Evolutionary conservation across 2,888 invertebrate genomes (phyloP).

Genomic region (Drosophila demipolita): DNA sequence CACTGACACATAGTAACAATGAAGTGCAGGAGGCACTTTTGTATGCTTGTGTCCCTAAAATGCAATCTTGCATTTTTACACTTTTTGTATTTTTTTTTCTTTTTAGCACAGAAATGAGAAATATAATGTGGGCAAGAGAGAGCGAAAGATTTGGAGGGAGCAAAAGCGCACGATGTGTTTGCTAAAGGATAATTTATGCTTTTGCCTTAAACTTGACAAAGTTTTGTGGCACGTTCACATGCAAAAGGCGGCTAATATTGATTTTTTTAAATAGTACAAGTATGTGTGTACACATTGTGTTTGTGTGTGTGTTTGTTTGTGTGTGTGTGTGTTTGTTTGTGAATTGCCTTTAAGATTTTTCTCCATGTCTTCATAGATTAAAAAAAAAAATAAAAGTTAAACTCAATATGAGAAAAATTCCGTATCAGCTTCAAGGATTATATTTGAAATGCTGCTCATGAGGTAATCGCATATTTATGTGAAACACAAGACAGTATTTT

Average conservation of each 20-base stretch:
- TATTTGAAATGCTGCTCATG: conserved; percentile 20
- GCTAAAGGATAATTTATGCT: conserved; percentile 62
- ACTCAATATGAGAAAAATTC: neutral
- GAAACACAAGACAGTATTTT: neutral
- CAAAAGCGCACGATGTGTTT: conserved; percentile 17
- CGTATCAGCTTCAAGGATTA: conserved; percentile 10
- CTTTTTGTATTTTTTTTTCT: neutral
- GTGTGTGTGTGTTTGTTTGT: conserved; percentile 28
- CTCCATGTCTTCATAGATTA: conserved; percentile 2
- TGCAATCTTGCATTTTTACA: neutral
- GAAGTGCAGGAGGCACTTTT: neutral
- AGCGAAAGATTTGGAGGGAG: neutral
- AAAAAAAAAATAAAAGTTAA: conserved; percentile 11
- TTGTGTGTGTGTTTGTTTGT: conserved; percentile 15
- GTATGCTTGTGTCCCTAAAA: neutral
- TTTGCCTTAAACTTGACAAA: conserved; percentile 69
- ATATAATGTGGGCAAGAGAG: neutral
- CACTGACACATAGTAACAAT: neutral
- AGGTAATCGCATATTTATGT: conserved; percentile 15
- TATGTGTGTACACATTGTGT: neutral
- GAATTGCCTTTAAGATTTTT: conserved; percentile 39
- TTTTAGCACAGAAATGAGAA: neutral
- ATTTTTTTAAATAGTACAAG: conserved; percentile 17
- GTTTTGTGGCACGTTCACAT: conserved; percentile 41
- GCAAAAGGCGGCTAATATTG: conserved; percentile 48